Evolutionary conservation across 2,797 vertebrate species (phyloP).

Genomic region (Paguma larvata): DNA sequence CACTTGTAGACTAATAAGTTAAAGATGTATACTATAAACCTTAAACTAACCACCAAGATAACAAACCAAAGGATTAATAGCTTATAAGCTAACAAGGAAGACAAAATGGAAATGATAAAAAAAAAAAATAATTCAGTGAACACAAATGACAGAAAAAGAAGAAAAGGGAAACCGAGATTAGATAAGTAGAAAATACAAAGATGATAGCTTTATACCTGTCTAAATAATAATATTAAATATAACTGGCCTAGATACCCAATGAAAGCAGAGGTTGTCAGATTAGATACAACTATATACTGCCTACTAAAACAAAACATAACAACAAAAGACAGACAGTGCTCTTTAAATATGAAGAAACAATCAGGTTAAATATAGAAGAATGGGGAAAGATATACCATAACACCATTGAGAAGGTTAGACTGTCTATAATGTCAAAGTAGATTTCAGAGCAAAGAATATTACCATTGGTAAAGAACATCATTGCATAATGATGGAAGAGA

Average conservation of each 20-base stretch:
- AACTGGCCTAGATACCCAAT: not conserved
- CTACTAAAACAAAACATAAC: not conserved
- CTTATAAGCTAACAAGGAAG: not conserved
- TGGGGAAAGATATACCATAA: not conserved
- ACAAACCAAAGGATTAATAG: not conserved
- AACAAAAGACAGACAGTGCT: not conserved
- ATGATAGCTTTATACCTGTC: not conserved
- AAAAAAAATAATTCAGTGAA: not conserved
- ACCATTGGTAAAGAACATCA: not conserved
- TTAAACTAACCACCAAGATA: not conserved
- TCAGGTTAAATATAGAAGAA: not conserved
- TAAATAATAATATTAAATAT: not conserved
- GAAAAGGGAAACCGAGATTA: not conserved
- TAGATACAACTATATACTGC: not conserved
- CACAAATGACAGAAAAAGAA: not conserved
- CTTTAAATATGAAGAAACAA: not conserved
- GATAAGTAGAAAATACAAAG: not conserved
- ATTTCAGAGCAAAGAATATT: not conserved
- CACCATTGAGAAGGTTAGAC: not conserved
- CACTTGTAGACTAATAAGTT: not conserved
- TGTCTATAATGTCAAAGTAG: not conserved
- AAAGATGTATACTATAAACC: not conserved
- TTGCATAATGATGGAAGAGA: not conserved
- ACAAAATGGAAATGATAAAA: not conserved
- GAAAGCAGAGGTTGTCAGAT: not conserved